phyloP scores from a whole-genome alignment of 1,140 invertebrate species.

The Sminthurides bifidus region DNA sequence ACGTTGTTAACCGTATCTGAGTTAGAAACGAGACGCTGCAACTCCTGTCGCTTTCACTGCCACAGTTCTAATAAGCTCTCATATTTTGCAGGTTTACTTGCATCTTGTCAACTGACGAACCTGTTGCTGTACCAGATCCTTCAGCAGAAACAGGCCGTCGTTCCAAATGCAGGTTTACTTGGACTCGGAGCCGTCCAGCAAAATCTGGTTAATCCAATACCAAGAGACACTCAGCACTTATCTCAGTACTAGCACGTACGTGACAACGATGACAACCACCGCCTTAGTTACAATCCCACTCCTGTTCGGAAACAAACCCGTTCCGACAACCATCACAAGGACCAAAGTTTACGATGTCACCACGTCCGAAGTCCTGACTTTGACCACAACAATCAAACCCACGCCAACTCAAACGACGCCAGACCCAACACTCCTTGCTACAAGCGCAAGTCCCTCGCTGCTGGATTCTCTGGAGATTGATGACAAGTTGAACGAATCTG shows the following conservation, averaged over 20 bases:
- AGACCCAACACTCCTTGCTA: not conserved
- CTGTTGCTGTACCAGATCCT: slow-evolving; percentile 31
- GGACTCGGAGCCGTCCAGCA: slow-evolving; percentile 11
- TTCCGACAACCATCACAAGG: slow-evolving; percentile 17
- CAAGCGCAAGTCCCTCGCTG: not conserved
- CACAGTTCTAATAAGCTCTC: no score
- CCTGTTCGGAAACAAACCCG: slow-evolving; percentile 28
- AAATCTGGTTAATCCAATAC: slow-evolving; percentile 17
- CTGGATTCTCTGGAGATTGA: not conserved
- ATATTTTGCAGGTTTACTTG: slow-evolving; percentile 24
- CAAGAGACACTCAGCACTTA: slow-evolving; percentile 19
- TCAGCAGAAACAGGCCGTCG: slow-evolving; percentile 14
- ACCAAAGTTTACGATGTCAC: slow-evolving; percentile 24
- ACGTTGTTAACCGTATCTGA: no score
- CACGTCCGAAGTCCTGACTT: slow-evolving; percentile 21
- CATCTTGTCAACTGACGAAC: slow-evolving; percentile 30
- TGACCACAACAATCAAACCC: slow-evolving; percentile 24
- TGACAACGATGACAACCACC: slow-evolving; percentile 20
- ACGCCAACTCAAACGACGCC: not conserved
- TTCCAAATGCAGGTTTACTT: not conserved
- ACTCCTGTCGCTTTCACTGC: no score
- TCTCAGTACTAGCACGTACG: slow-evolving; percentile 21
- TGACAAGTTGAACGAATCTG: not conserved
- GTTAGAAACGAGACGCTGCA: no score
- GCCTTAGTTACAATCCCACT: slow-evolving; percentile 26